Conservation (phyloP, 2,888 invertebrate genomes). For the Zeuzera pyrina region DNA sequence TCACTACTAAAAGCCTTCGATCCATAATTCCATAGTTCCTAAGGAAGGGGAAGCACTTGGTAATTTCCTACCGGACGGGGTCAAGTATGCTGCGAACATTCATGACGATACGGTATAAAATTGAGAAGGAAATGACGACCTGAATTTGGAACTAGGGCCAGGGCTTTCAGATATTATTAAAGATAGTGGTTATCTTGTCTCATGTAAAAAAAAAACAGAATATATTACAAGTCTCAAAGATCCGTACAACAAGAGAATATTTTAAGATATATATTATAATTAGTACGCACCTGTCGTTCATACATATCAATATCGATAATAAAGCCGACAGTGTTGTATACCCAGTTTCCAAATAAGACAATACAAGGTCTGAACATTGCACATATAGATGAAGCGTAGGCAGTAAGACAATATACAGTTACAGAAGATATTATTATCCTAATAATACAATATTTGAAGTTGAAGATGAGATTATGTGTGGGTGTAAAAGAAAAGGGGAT, state of each 20-base stretch:
- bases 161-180: no score
- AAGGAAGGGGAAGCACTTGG: conserved; percentile 29
- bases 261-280: conserved; percentile 6
- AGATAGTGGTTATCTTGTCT: no score
- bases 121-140: conserved; percentile 37
- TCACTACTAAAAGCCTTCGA: conserved; percentile 24
- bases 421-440: background rate
- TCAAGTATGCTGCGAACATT: conserved; percentile 25
- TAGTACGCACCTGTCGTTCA: conserved; percentile 18
- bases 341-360: conserved; percentile 28
- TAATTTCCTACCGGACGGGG: conserved; percentile 42
- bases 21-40: conserved; percentile 19
- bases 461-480: background rate
- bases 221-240: no score
- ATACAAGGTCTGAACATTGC: conserved; percentile 35
- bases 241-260: no score
- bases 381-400: conserved; percentile 47
- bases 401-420: conserved; percentile 12
- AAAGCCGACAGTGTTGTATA: conserved; percentile 22
- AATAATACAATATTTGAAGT: background rate
- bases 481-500: background rate
- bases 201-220: no score
- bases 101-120: conserved; percentile 24
- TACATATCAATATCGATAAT: conserved; percentile 29
- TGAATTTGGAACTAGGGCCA: no score